Conservation (phyloP, 2,113 vertebrate genomes). For the Alosa alosa region DNA sequence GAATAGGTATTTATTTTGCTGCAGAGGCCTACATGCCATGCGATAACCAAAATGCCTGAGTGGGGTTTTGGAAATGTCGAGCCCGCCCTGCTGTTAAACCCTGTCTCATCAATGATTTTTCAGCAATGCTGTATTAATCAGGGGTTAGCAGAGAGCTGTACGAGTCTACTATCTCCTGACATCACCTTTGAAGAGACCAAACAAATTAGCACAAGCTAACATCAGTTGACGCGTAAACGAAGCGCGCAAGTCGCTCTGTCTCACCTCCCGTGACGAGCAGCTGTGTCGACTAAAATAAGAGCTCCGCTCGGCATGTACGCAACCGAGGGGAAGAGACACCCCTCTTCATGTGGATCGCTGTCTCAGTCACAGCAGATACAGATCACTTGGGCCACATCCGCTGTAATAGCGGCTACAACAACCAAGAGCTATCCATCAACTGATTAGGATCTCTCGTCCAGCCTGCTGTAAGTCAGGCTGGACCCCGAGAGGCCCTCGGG, state of each 20-base stretch:
- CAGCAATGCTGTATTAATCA: neutral
- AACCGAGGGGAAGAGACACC: neutral
- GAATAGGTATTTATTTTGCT: neutral
- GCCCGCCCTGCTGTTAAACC: neutral
- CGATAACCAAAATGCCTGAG: neutral
- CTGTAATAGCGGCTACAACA: constrained; percentile 5
- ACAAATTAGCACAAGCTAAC: neutral
- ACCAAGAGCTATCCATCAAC: neutral
- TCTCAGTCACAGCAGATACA: neutral
- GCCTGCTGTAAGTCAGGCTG: neutral
- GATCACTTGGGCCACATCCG: neutral
- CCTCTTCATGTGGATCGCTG: neutral
- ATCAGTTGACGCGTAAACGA: neutral
- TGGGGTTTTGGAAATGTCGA: neutral
- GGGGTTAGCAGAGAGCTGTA: neutral
- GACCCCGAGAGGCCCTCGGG: neutral
- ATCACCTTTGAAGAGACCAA: neutral
- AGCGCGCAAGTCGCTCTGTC: neutral
- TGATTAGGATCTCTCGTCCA: neutral
- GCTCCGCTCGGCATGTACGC: neutral
- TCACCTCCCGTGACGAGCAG: neutral
- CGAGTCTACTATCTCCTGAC: neutral
- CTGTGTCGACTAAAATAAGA: neutral
- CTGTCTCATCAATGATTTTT: neutral
- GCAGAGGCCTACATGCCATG: neutral